phyloP scores from a whole-genome alignment of 2,797 vertebrate genomes.

The Crocidura indochinensis region DNA sequence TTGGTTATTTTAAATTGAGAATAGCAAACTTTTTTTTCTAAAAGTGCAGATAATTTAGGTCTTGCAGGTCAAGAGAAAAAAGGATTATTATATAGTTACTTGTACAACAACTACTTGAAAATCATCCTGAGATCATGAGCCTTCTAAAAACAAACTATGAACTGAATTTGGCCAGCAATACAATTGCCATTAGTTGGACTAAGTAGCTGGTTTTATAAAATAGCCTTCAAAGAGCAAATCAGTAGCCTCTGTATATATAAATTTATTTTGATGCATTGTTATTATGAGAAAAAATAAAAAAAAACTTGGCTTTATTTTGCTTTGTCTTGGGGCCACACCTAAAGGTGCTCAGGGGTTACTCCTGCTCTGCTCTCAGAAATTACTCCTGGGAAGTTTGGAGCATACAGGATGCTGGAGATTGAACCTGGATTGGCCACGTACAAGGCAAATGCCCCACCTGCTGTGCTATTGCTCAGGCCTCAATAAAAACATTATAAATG shows the following conservation, averaged over 20 bases:
- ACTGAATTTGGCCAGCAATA: background rate
- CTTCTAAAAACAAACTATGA: slow-evolving; percentile 16
- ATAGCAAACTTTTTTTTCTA: slow-evolving; percentile 14
- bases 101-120: slow-evolving; percentile 38
- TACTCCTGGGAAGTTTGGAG: no score
- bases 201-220: slow-evolving; percentile 42
- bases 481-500: slow-evolving; percentile 41
- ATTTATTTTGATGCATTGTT: background rate
- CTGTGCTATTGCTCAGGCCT: no score
- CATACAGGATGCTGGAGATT: no score
- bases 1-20: slow-evolving; percentile 47
- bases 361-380: no score
- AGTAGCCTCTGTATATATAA: background rate
- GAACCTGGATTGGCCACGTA: no score
- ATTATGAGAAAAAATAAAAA: background rate
- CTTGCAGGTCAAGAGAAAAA: slow-evolving; percentile 25
- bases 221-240: background rate
- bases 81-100: background rate
- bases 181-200: background rate
- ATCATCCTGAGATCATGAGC: background rate
- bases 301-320: no score
- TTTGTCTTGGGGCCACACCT: background rate
- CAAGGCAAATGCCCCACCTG: no score
- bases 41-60: slow-evolving; percentile 3
- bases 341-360: no score